Percentiles rank a stretch among this genome's conserved stretches.
phyloP scores from a whole-genome alignment of 2,797 vertebrate genomes.

The Morelia viridis region DNA sequence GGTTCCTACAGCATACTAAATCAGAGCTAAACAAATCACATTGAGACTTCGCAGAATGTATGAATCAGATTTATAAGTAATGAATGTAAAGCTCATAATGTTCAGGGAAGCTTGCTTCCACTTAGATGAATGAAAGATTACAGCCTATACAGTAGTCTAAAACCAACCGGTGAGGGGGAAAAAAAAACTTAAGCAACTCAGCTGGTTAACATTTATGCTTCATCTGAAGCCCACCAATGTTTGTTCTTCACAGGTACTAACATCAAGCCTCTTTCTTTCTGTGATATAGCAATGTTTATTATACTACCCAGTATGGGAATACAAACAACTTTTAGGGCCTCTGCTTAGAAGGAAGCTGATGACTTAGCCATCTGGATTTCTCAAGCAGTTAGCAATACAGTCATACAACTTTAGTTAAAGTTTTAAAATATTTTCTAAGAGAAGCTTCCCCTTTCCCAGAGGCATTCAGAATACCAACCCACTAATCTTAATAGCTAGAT shows the following conservation, averaged over 20 bases:
- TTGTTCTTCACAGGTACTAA: slow-evolving; percentile 39
- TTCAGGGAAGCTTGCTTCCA: neutral
- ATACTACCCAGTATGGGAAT: slow-evolving; percentile 52
- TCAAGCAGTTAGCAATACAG: slow-evolving; percentile 60
- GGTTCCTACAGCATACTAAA: neutral
- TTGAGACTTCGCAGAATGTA: neutral
- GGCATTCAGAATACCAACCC: slow-evolving; percentile 60
- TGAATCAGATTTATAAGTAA: neutral
- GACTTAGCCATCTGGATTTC: slow-evolving; percentile 42
- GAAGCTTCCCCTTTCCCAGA: slow-evolving; percentile 59
- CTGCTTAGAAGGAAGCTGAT: slow-evolving; percentile 47
- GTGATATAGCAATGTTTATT: slow-evolving; percentile 47
- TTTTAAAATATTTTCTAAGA: slow-evolving; percentile 60
- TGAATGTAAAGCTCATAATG: neutral
- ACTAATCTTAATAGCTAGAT: slow-evolving; percentile 55
- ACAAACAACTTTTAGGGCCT: slow-evolving; percentile 38
- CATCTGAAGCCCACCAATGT: neutral
- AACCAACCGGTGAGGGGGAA: neutral
- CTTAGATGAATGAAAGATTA: neutral
- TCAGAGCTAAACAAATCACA: neutral
- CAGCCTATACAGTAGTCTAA: neutral
- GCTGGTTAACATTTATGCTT: neutral
- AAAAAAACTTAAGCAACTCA: neutral
- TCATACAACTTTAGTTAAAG: slow-evolving; percentile 62
- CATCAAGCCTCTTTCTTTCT: neutral